Evolutionary conservation across 2,797 vertebrate species (phyloP), one percentile per base, ranked within the genome.

Genomic region (Ibycter americanus): DNA sequence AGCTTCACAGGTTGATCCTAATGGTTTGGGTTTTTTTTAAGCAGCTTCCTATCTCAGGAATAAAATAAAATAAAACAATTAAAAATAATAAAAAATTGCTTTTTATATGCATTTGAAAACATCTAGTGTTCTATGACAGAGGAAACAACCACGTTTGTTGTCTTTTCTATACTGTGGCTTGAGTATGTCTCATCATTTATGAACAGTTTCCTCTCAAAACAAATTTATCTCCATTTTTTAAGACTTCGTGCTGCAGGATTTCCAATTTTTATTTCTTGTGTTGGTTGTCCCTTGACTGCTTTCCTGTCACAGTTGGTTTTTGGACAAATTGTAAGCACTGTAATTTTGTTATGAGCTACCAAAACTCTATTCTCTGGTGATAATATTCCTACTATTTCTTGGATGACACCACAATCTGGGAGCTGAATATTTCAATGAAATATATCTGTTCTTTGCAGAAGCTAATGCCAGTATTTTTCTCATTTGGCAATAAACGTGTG

Each of bases 351-450:
- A 42, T 27, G 46, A 81, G 44, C 71, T 74, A 77, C 6, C 14
- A 83, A 87, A 89, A 51, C 31, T 34, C 63, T 80, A 19, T 77
- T 92, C 44, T 89, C 32, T 40, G 46, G 87, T 61, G 38, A n/a
- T 89, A 80, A 78, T 54, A 67, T 85, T 80, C 34, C 34, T 87
- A 8, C 65, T 72, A 23, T 85, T 83, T 89, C 74, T 81, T 83
- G 56, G 44, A 81, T 85, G 76, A 65, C 63, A 51, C 36, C 14
- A 36, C 71, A 67, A 0, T 36, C 81, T 87, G 36, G 21, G 46
- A 92, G 49, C 49, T 66, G 78, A 89, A 66, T 67, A 56, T 94
- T 84, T 90, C 77, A 46, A 7, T 95, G 73, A 85, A 95, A 46
- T 61, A 4, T 40, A 20, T 68, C 49, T 72, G 22, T 73, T 73